Base-by-base conservation (phyloP, 2,888 invertebrate species). In the Dynastes maya region DNA sequence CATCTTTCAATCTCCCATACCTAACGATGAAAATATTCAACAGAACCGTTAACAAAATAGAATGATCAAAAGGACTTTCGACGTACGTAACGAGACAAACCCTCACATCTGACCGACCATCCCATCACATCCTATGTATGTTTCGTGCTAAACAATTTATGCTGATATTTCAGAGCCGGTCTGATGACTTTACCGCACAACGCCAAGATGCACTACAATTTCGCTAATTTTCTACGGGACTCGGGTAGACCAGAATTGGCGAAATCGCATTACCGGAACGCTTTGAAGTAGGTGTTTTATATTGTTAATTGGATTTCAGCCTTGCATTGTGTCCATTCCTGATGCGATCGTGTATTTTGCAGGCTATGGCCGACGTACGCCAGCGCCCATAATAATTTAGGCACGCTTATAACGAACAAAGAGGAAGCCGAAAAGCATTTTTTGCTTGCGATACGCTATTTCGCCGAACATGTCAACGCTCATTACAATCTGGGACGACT, bases 171-270 rank as follows among this genome's bases (percentile, higher is more conserved):
- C 91, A 96, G 96, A 86, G 93, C 96, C 72, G 97, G 96, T 68
- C 89, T 97, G 77, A 90, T 92, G 82, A 93, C 94, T 13, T 88
- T 96, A 74, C 96, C 96, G 0, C 94, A 95, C 89, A 97, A 97
- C 87, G 96, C 96, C 77, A 97, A 97, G 89, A 93, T 96, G 89
- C 96, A 96, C 89, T 97, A 96, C 90, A 97, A 97, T 90, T 96
- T 94, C 86, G 97, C 94, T 65, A 97, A 97, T 90, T 94, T 94
- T 88, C 91, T 95, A 83, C 92, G 95, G 87, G 96, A 96, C 87
- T 91, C 92, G 64, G 94, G 94, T 58, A 91, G 94, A 84, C 92
- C 92, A 79, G 93, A 94, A 83, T 90, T 91, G 81, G 96, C 96
- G 29, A 92, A 94, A 82, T 89, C 92, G 83, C 96, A 96, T 89